Conservation (phyloP, 2,888 invertebrate species). For the Neelides folsomi region DNA sequence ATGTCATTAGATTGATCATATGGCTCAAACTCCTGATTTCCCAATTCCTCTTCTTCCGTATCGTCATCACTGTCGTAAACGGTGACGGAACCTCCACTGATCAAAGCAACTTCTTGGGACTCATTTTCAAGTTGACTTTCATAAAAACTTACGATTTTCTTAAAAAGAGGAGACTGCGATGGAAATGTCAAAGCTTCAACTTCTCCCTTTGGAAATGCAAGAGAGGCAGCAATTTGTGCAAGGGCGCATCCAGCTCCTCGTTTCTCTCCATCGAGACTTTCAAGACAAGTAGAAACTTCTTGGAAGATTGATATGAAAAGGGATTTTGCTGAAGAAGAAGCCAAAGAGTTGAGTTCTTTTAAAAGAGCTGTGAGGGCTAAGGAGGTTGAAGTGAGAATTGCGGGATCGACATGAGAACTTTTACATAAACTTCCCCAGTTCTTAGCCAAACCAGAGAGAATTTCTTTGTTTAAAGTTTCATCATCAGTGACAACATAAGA, state of each 20-base stretch:
- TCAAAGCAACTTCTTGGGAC: background rate
- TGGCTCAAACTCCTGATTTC: constrained; percentile 1
- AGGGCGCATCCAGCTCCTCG: constrained; percentile 28
- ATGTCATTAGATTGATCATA: constrained; percentile 10
- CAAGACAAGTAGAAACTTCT: constrained; percentile 19
- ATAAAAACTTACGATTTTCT: constrained; percentile 15
- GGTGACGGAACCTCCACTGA: constrained; percentile 2
- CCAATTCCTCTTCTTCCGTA: constrained; percentile 11
- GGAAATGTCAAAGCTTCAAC: constrained; percentile 18
- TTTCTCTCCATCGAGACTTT: constrained; percentile 20
- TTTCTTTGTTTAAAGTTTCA: no score
- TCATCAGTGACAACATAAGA: constrained; percentile 4
- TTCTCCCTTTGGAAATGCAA: constrained; percentile 5
- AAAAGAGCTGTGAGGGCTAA: constrained; percentile 5
- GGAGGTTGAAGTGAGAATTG: background rate
- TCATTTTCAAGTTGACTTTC: background rate
- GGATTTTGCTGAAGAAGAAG: background rate
- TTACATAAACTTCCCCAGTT: no score
- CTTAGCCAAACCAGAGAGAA: no score
- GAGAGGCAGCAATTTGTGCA: constrained; percentile 22
- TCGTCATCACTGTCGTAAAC: constrained; percentile 30
- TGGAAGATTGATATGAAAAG: constrained; percentile 10
- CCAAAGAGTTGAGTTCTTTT: background rate
- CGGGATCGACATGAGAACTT: no score
- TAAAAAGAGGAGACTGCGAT: constrained; percentile 12